Conservation (phyloP, 2,888 invertebrate genomes). For the Hypsopygia costalis region DNA sequence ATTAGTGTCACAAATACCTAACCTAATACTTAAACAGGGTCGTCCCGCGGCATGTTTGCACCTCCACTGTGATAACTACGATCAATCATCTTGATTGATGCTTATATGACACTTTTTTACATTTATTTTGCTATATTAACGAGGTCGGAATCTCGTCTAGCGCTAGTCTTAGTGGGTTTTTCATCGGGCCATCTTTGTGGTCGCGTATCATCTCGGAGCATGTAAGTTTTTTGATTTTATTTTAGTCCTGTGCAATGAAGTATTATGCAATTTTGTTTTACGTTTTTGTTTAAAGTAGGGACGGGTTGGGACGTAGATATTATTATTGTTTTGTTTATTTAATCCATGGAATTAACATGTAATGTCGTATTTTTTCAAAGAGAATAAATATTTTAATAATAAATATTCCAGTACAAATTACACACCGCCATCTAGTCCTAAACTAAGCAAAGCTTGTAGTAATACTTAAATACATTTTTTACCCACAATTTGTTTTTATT, state of each 20-base stretch:
- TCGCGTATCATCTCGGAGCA: not conserved
- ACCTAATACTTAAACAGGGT: slow-evolving; percentile 46
- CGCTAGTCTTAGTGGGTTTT: slow-evolving; percentile 16
- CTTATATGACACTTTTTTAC: slow-evolving; percentile 31
- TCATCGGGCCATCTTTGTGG: slow-evolving; percentile 23
- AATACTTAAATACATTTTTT: too few relatives aligned
- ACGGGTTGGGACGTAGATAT: too few relatives aligned
- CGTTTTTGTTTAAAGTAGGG: too few relatives aligned
- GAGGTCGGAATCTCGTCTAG: slow-evolving; percentile 18
- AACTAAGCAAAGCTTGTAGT: too few relatives aligned
- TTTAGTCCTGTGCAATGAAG: not conserved
- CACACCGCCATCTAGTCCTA: too few relatives aligned
- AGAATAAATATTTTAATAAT: too few relatives aligned
- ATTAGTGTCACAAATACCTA: slow-evolving; percentile 42
- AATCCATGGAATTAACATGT: too few relatives aligned
- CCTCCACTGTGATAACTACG: slow-evolving; percentile 22
- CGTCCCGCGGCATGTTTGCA: slow-evolving; percentile 31
- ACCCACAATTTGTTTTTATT: too few relatives aligned
- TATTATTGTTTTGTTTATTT: too few relatives aligned
- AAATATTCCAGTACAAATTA: too few relatives aligned
- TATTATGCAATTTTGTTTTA: too few relatives aligned
- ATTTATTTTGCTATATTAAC: slow-evolving; percentile 43
- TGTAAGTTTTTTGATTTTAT: slow-evolving; percentile 1
- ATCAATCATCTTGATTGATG: slow-evolving; percentile 64
- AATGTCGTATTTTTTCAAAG: too few relatives aligned